These are phyloP conservation scores for Liposcelis brunnea DNA, from an alignment of 2,888 invertebrate genomes.

Conservation along the genomic window DNA sequence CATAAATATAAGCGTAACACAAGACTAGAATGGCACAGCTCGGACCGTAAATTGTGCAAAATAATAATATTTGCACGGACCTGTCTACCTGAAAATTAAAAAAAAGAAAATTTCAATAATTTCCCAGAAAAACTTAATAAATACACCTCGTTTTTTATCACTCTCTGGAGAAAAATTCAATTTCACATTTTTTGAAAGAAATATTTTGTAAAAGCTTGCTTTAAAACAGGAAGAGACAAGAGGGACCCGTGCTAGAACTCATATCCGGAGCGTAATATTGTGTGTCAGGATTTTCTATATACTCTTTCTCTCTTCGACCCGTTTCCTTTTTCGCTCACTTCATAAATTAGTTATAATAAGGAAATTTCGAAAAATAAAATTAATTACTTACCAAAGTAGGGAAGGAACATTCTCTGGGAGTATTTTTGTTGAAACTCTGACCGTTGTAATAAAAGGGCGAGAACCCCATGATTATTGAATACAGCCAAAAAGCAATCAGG, in stretches of 20 bases:
- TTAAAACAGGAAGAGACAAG: too few relatives aligned
- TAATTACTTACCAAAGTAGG: slow-evolving; percentile 23
- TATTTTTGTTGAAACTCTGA: slow-evolving; percentile 18
- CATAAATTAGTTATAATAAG: neutral
- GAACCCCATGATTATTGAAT: slow-evolving; percentile 35
- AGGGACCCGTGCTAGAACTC: too few relatives aligned
- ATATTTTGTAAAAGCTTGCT: too few relatives aligned
- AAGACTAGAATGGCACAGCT: slow-evolving; percentile 36
- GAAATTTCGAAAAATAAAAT: neutral
- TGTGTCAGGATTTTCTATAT: too few relatives aligned
- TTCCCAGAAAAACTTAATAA: too few relatives aligned
- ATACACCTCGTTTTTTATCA: too few relatives aligned
- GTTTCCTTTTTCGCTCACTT: too few relatives aligned
- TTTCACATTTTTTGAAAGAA: too few relatives aligned
- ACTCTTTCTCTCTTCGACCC: too few relatives aligned
- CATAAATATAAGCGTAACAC: slow-evolving; percentile 44
- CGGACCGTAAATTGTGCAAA: slow-evolving; percentile 40
- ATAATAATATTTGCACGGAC: slow-evolving; percentile 36
- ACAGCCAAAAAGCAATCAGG: slow-evolving; percentile 39
- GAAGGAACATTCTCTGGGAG: slow-evolving; percentile 29
- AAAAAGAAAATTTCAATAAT: neutral
- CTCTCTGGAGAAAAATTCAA: too few relatives aligned
- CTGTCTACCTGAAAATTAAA: slow-evolving; percentile 23
- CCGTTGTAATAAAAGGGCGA: slow-evolving; percentile 32
- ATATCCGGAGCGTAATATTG: too few relatives aligned